phyloP scores from a whole-genome alignment of 2,113 vertebrate genomes.

The Pangasianodon gigas region DNA sequence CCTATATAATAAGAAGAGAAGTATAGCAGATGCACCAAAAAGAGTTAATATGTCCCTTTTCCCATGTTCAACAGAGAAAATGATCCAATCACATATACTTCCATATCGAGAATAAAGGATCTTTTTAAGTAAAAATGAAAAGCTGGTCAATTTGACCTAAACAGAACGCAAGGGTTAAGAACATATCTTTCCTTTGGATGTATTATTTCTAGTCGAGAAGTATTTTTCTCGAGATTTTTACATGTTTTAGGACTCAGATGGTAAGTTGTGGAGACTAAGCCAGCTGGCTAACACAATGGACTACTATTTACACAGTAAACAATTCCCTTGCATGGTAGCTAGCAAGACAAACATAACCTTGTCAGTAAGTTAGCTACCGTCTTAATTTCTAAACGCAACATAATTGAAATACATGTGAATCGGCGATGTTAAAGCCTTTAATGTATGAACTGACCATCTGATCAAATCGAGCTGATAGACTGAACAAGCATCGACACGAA shows the following conservation, averaged over 20 bases:
- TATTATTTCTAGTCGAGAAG: not conserved
- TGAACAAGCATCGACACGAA: slow-evolving; percentile 22
- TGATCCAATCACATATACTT: no score
- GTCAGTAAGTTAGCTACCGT: not conserved
- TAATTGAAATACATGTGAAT: not conserved
- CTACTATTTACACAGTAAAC: slow-evolving; percentile 59
- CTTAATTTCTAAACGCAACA: no score
- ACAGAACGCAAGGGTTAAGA: not conserved
- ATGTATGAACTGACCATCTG: not conserved
- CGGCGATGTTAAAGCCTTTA: not conserved
- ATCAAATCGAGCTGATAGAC: not conserved
- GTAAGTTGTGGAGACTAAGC: not conserved
- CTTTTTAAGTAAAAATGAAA: not conserved
- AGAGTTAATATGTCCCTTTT: not conserved
- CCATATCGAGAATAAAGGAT: not conserved
- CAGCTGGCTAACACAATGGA: slow-evolving; percentile 50
- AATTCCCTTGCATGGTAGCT: slow-evolving; percentile 41
- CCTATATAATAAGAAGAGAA: not conserved
- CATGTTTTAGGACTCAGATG: not conserved
- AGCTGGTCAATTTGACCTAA: no score
- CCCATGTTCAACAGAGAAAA: not conserved
- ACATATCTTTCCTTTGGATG: not conserved
- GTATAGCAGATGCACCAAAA: not conserved
- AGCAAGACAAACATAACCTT: slow-evolving; percentile 34
- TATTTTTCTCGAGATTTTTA: no score